phyloP scores from a whole-genome alignment of 2,113 vertebrate genomes.

The Saguinus midas region DNA sequence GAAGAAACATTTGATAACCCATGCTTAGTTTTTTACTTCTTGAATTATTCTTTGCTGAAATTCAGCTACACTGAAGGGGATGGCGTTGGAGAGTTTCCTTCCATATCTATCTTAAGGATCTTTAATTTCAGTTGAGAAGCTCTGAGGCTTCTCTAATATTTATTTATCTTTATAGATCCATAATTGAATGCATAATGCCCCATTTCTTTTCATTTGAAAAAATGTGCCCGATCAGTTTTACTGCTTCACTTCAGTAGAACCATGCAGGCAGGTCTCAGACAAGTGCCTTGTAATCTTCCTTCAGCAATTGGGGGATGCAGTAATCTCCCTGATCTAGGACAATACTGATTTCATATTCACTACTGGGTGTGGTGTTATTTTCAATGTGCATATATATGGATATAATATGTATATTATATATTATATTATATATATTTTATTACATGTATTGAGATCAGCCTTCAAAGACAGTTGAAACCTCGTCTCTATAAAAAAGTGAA shows the following conservation, averaged over 20 bases:
- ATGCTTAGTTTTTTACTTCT: not conserved
- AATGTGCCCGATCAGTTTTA: not conserved
- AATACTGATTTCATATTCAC: not conserved
- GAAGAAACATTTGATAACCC: not conserved
- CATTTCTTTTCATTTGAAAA: constrained; percentile 37
- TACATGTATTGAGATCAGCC: too few species aligned
- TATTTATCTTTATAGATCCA: not conserved
- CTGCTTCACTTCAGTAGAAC: not conserved
- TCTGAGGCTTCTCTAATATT: not conserved
- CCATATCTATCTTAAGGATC: not conserved
- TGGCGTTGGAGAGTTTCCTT: not conserved
- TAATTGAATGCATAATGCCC: not conserved
- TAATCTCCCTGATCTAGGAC: not conserved
- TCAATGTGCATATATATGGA: too few species aligned
- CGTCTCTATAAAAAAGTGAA: too few species aligned
- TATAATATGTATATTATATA: too few species aligned
- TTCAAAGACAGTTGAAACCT: too few species aligned
- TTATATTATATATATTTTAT: too few species aligned
- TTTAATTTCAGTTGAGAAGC: not conserved
- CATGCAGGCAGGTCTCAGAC: not conserved
- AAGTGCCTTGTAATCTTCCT: not conserved
- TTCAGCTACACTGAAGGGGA: not conserved
- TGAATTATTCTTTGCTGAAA: not conserved
- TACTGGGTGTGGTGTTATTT: too few species aligned
- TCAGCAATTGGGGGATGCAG: not conserved